Evolutionary conservation across 2,797 vertebrate genomes (phyloP), one percentile per base, ranked within the genome.

Genomic region (Serranus cabrilla): DNA sequence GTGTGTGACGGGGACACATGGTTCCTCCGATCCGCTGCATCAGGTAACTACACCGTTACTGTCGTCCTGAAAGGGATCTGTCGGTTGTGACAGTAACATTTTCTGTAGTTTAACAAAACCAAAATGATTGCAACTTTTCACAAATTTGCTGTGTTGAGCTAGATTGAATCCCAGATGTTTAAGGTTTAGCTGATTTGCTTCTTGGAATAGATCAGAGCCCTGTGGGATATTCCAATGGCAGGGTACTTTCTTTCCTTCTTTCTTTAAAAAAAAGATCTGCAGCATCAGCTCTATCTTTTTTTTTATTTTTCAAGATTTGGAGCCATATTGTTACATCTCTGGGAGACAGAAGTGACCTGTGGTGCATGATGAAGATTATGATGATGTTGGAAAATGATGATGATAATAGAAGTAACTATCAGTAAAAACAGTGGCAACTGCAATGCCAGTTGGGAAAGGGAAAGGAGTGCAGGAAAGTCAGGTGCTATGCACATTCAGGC

Each of bases 151-250:
- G 5, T 62, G 17, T 61, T 11, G 2, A 47, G 50, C 72, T 8
- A 56, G 13, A 57, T 71, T 58, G 27, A 47, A 59, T 70, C 45
- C 27, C 3, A 27, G 34, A 11, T 67, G 20, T 34, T 11, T 49
- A 25, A 42, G 12, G 49, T 78, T 7, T 17, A 8, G 4, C 57
- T 17, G 55, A 65, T 71, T 47, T 43, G 17, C 25, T 55, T 37
- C 50, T 62, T 73, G 20, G 58, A 79, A 82, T 54, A 67, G 37
- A 55, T 60, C 46, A 49, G 63, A 69, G 23, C 39, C 18, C 40
- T 11, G 9, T 65, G 45, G 70, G 27, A 64, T 39, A n/a, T 49
- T 25, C 63, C 21, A 23, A 13, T 18, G 1, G 21, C 13, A 25
- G 34, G 12, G 43, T 31, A 21, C 31, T 56, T 60, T 69, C 8